Conservation (phyloP, 2,113 vertebrate genomes). For the Hiodon alosoides region DNA sequence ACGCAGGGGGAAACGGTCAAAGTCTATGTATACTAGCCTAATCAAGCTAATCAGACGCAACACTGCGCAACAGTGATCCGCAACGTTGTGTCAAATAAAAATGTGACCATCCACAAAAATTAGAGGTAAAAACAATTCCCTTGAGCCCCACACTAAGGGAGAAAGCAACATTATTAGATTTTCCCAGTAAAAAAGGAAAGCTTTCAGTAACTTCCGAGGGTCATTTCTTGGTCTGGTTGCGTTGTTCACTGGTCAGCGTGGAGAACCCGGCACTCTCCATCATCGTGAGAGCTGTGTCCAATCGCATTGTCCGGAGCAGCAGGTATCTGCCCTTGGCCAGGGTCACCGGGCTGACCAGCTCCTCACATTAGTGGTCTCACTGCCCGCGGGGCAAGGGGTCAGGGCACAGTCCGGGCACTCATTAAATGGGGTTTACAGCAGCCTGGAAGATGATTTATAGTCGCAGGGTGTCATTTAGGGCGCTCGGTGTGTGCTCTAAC, state of each 20-base stretch:
- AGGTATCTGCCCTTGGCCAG: conserved; percentile 80
- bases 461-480: conserved; percentile 19
- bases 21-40: no score
- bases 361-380: conserved; percentile 65
- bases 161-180: no score
- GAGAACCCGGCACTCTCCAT: conserved; percentile 74
- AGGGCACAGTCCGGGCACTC: conserved; percentile 70
- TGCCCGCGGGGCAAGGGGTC: conserved; percentile 78
- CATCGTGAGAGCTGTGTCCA: conserved; percentile 81
- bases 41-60: no score
- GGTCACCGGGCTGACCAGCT: conserved; percentile 59
- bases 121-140: no score
- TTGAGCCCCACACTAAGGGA: no score
- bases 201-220: no score
- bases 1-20: no score
- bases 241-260: conserved; percentile 64
- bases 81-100: no score
- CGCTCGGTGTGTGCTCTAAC: conserved; percentile 42
- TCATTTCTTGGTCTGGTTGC: not conserved
- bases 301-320: conserved; percentile 87
- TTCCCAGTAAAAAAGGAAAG: no score
- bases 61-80: no score
- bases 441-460: conserved; percentile 67
- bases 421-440: conserved; percentile 71
- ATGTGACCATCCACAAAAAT: no score